Conservation (phyloP, 2,113 vertebrate genomes). For the Elgaria multicarinata region DNA sequence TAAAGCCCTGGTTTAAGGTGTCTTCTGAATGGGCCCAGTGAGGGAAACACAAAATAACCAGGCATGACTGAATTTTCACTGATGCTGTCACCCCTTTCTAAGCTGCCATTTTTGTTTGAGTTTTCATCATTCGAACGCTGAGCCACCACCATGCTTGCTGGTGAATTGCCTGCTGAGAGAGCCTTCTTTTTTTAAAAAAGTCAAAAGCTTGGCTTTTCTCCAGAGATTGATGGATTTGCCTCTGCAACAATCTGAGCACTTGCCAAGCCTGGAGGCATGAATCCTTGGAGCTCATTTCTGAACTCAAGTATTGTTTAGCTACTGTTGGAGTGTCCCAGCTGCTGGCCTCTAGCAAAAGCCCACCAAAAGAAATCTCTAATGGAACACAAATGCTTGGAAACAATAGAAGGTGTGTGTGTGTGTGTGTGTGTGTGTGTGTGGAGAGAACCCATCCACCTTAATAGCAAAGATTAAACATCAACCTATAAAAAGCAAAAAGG, state of each 20-base stretch:
- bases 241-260: not conserved
- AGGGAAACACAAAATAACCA: not conserved
- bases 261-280: conserved; percentile 67
- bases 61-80: conserved; percentile 24
- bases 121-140: conserved; percentile 22
- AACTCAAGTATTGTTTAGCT: conserved; percentile 58
- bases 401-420: conserved; percentile 35
- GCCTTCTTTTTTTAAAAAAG: conserved; percentile 17
- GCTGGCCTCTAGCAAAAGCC: conserved; percentile 50
- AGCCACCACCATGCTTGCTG: conserved; percentile 4
- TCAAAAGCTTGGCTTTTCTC: conserved; percentile 57
- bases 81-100: conserved; percentile 36
- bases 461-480: conserved; percentile 62
- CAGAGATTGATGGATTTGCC: conserved; percentile 54
- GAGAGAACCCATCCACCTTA: not conserved
- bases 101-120: conserved; percentile 44
- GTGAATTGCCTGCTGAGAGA: conserved; percentile 25
- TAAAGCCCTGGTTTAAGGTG: no score
- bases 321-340: conserved; percentile 62
- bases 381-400: conserved; percentile 51
- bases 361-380: conserved; percentile 64
- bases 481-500: not conserved
- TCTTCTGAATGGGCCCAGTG: no score
- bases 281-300: conserved; percentile 48
- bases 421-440: no score